Conservation (phyloP, 2,888 invertebrate species). For the Idaea dimidiata region DNA sequence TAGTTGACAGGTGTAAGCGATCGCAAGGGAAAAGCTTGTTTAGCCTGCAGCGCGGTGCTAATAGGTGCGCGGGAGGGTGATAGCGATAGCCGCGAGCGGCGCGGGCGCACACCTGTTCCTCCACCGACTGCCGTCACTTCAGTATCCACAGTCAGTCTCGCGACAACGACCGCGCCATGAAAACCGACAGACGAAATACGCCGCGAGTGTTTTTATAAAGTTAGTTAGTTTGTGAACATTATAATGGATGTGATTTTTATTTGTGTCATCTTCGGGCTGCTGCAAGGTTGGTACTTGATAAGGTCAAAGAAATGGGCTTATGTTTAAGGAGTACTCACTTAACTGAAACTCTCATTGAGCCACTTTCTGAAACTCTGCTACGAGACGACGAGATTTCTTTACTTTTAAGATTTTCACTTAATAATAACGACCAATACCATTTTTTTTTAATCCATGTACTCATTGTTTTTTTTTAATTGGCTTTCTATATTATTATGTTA, state of each 20-base stretch:
- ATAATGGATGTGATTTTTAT: slow-evolving; percentile 64
- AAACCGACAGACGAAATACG: slow-evolving; percentile 38
- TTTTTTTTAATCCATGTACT: too few relatives aligned
- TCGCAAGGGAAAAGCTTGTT: neutral
- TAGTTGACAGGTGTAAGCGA: slow-evolving; percentile 6
- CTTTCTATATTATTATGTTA: too few relatives aligned
- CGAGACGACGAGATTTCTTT: neutral
- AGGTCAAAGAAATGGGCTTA: neutral
- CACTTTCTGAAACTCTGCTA: neutral
- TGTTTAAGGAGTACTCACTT: neutral
- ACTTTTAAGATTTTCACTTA: neutral
- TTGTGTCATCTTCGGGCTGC: slow-evolving; percentile 43
- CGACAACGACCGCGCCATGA: slow-evolving; percentile 52
- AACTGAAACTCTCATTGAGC: neutral
- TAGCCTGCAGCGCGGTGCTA: slow-evolving; percentile 10
- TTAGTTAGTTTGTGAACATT: slow-evolving; percentile 48
- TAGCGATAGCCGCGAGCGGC: slow-evolving; percentile 12
- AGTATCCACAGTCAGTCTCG: slow-evolving; percentile 49
- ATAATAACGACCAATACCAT: neutral
- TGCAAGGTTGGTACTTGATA: slow-evolving; percentile 48
- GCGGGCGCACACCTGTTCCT: slow-evolving; percentile 54
- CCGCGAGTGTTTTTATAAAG: slow-evolving; percentile 59
- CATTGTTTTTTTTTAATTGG: too few relatives aligned
- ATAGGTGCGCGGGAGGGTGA: slow-evolving; percentile 19
- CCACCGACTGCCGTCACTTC: slow-evolving; percentile 29